Conservation (phyloP, 2,888 invertebrate genomes). For the Plagodis pulveraria region DNA sequence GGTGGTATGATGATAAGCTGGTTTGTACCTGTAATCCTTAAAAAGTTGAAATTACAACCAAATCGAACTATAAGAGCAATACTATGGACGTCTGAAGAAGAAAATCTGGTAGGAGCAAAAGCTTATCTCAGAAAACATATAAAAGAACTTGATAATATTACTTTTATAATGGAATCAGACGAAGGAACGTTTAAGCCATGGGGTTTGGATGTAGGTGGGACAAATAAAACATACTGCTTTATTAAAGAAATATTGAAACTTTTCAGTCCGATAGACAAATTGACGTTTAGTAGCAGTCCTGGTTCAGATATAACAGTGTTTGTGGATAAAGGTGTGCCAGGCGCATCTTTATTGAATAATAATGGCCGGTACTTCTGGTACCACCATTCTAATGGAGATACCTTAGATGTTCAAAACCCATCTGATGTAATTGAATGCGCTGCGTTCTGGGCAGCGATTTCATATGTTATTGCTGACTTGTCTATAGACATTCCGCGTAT, state of each 20-base stretch:
- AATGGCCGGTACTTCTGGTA: slow-evolving; percentile 88
- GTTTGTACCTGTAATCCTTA: slow-evolving; percentile 88
- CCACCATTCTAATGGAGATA: slow-evolving; percentile 91
- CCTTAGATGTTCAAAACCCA: slow-evolving; percentile 88
- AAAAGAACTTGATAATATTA: slow-evolving; percentile 85
- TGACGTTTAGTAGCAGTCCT: slow-evolving; percentile 77
- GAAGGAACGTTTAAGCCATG: slow-evolving; percentile 91
- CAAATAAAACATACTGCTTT: slow-evolving; percentile 86
- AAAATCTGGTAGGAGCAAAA: slow-evolving; percentile 88
- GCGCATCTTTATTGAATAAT: slow-evolving; percentile 87
- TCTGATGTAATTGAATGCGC: slow-evolving; percentile 87
- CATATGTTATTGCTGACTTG: slow-evolving; percentile 90
- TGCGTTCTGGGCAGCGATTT: slow-evolving; percentile 90
- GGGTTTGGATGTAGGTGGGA: slow-evolving; percentile 89
- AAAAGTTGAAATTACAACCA: slow-evolving; percentile 86
- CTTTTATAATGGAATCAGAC: slow-evolving; percentile 94
- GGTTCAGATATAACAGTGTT: slow-evolving; percentile 90
- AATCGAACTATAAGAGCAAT: slow-evolving; percentile 90
- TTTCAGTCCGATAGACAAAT: slow-evolving; percentile 85
- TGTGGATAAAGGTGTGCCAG: slow-evolving; percentile 87
- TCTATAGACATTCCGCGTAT: slow-evolving; percentile 86
- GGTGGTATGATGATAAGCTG: slow-evolving; percentile 93
- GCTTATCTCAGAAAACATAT: slow-evolving; percentile 87
- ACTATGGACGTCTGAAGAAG: slow-evolving; percentile 93
- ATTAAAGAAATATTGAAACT: slow-evolving; percentile 87